A percentile compares a stretch with the other conserved stretches of the same genome.
Conservation (phyloP, 2,888 invertebrate species). For the Alentia gelatinosa region DNA sequence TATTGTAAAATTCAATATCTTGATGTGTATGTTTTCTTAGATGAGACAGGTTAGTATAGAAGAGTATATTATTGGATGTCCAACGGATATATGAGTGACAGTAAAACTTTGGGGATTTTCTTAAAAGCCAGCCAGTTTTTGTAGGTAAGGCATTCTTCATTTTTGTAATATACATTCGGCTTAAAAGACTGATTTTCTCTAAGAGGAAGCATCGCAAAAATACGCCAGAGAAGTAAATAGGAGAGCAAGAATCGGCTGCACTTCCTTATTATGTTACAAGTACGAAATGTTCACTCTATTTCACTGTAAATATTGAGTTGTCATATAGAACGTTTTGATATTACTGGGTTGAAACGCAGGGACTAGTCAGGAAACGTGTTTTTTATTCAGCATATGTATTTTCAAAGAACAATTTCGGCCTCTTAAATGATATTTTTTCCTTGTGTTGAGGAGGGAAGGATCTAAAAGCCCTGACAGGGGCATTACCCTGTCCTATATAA, state of each 20-base stretch:
- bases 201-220: too few relatives aligned
- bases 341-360: background rate
- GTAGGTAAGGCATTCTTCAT: too few relatives aligned
- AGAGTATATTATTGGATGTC: background rate
- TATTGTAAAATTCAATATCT: background rate
- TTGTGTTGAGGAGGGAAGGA: background rate
- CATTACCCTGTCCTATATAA: background rate
- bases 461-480: background rate
- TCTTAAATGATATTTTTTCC: background rate
- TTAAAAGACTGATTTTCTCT: too few relatives aligned
- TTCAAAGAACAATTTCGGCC: background rate
- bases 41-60: conserved; percentile 51
- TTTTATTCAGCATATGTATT: background rate
- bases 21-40: conserved; percentile 35
- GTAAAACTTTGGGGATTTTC: too few relatives aligned
- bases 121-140: too few relatives aligned
- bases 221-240: too few relatives aligned
- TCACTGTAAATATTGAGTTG: background rate
- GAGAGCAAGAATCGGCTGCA: too few relatives aligned
- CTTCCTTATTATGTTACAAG: too few relatives aligned
- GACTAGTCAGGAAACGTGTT: conserved; percentile 26
- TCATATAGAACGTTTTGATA: background rate
- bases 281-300: too few relatives aligned
- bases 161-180: too few relatives aligned
- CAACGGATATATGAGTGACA: background rate